These are phyloP conservation scores for Balaenoptera acutorostrata DNA, from an alignment of 2,113 vertebrate species.

Conservation along the genomic window DNA sequence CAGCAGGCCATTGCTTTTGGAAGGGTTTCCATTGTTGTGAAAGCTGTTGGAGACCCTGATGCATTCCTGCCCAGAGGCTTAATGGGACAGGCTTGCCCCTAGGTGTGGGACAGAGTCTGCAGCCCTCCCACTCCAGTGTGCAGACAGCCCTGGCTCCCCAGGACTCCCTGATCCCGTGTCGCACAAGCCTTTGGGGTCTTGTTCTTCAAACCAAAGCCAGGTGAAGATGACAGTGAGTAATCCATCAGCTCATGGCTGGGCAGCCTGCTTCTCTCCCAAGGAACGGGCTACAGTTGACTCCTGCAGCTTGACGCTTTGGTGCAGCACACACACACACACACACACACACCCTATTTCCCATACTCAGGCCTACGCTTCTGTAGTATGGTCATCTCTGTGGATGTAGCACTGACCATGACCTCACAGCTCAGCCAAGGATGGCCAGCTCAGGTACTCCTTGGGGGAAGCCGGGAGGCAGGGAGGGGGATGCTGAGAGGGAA, in stretches of 20 bases:
- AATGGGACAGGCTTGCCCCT: background rate
- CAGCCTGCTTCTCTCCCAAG: background rate
- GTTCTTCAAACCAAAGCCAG: background rate
- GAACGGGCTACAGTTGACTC: no score
- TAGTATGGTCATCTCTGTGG: background rate
- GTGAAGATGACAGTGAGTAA: background rate
- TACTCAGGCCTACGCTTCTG: background rate
- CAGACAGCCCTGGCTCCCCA: background rate
- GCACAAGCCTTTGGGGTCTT: background rate
- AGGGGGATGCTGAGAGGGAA: background rate
- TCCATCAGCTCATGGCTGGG: background rate
- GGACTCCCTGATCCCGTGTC: background rate
- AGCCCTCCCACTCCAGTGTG: background rate
- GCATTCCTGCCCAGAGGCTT: background rate
- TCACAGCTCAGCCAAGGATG: background rate
- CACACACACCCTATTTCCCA: background rate
- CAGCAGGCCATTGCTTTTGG: background rate
- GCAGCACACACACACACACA: no score
- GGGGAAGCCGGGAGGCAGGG: no score
- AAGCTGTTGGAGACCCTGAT: background rate
- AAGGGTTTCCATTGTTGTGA: background rate
- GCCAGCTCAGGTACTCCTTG: background rate
- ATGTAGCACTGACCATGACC: background rate
- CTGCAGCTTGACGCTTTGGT: accelerated
- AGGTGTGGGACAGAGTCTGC: background rate